Conservation (phyloP, 2,888 invertebrate genomes). For the Holacanthella duospinosa region DNA sequence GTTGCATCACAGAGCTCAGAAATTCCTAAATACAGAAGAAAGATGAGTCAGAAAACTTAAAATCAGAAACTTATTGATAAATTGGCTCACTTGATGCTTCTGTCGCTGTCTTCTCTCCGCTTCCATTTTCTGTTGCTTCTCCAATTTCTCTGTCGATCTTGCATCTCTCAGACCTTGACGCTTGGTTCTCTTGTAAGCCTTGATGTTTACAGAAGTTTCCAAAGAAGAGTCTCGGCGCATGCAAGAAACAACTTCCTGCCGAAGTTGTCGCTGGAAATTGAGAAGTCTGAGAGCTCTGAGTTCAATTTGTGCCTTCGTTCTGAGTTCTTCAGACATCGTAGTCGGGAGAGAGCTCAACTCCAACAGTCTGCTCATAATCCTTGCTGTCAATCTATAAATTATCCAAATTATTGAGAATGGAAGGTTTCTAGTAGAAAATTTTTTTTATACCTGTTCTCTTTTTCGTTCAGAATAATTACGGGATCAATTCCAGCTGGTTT, state of each 20-base stretch:
- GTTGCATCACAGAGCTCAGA: constrained; percentile 85
- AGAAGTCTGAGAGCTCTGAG: constrained; percentile 81
- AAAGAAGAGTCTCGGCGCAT: constrained; percentile 89
- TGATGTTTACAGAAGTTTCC: constrained; percentile 93
- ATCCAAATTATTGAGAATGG: too few species aligned
- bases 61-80: too few species aligned
- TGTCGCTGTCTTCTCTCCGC: constrained; percentile 95
- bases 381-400: constrained; percentile 66
- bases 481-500: constrained; percentile 94
- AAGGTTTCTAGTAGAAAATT: not conserved
- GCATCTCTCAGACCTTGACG: constrained; percentile 93
- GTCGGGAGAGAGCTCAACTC: constrained; percentile 76
- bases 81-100: constrained; percentile 95
- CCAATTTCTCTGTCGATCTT: constrained; percentile 92
- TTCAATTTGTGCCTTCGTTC: constrained; percentile 89
- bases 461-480: constrained; percentile 77
- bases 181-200: constrained; percentile 94
- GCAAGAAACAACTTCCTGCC: constrained; percentile 73
- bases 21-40: too few species aligned
- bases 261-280: constrained; percentile 87
- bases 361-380: constrained; percentile 86
- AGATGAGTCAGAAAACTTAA: too few species aligned
- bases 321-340: constrained; percentile 61
- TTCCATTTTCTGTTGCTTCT: constrained; percentile 97
- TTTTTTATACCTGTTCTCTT: constrained; percentile 69